phyloP scores from a whole-genome alignment of 2,797 vertebrate genomes.

The Ataeniobius toweri region DNA sequence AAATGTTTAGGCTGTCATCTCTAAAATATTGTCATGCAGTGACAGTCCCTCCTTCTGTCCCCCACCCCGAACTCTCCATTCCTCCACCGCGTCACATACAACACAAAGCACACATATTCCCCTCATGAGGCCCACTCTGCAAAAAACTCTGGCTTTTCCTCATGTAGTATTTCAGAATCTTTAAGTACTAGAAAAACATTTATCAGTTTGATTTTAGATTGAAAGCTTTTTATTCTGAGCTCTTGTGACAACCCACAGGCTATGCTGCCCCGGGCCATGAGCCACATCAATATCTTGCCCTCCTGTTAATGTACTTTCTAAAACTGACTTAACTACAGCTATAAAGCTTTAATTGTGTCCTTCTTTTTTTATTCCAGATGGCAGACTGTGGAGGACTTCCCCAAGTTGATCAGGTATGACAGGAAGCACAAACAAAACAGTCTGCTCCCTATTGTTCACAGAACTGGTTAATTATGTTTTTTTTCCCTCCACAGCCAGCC shows the following conservation, averaged over 20 bases:
- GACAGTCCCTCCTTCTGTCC: neutral
- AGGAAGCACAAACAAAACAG: neutral
- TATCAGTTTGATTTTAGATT: neutral
- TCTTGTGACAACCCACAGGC: neutral
- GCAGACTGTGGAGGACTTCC: constrained; percentile 95
- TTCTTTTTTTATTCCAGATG: constrained; percentile 81
- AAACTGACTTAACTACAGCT: neutral
- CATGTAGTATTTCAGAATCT: too few species aligned
- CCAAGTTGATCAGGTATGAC: constrained; percentile 90
- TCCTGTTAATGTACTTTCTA: neutral
- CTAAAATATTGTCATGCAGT: neutral
- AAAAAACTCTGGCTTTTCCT: neutral
- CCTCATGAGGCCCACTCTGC: neutral
- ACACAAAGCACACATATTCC: neutral
- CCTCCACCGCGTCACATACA: neutral
- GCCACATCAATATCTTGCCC: neutral
- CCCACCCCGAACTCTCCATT: neutral
- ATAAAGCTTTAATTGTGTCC: neutral
- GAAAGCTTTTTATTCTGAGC: neutral
- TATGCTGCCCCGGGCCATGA: neutral
- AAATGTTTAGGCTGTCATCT: neutral
- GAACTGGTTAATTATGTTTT: constrained; percentile 2
- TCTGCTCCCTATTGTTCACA: neutral
- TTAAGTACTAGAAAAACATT: too few species aligned
- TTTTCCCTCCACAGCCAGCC: constrained; percentile 81